Base-by-base conservation (phyloP, 2,888 invertebrate species). In the Oligia strigilis region DNA sequence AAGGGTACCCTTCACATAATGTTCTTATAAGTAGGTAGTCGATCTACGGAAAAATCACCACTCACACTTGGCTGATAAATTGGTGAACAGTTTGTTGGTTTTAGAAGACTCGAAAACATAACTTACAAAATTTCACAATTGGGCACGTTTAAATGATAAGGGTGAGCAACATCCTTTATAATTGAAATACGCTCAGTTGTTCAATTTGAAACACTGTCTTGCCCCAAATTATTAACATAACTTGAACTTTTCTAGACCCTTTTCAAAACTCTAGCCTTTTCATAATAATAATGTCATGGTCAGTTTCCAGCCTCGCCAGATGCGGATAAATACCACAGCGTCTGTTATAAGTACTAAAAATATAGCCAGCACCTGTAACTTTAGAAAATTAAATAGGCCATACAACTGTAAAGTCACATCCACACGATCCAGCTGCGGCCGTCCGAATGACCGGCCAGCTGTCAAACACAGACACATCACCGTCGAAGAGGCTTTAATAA, bases 401-500 rank as follows among this genome's bases (percentile, higher is more conserved):
- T 29, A 77, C 72, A 81, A 86, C 62, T 73, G 55, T 62, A 72
- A 72, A 77, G 75, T 76, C 64, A 67, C 79, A 77, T 80, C 87
- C 72, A 73, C 87, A 84, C 86, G 87, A 76, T 17, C 60, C 49
- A 65, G 19, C 71, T 64, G 62, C 78, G 58, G 43, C 58, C 70
- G 83, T 72, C 77, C 70, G 72, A 77, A 78, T 72, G 70, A 60
- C 73, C 52, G 71, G 52, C 72, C 81, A 80, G 81, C 85, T 87
- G 85, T 85, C 89, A 75, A 66, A 80, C 80, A 64, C 87, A 87
- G 78, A 77, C 79, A 72, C 82, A 86, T 86, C 81, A 74, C 83
- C 81, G 75, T 55, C 72, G 73, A 78, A 79, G 80, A 87, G 79
- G 82, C 86, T 83, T 88, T 86, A 86, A 82, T 89, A 88, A 85